A percentile compares a stretch with the other conserved stretches of the same genome.
These are phyloP conservation scores for Coelopa pilipes DNA, from an alignment of 2,888 invertebrate genomes.

Conservation along the genomic window DNA sequence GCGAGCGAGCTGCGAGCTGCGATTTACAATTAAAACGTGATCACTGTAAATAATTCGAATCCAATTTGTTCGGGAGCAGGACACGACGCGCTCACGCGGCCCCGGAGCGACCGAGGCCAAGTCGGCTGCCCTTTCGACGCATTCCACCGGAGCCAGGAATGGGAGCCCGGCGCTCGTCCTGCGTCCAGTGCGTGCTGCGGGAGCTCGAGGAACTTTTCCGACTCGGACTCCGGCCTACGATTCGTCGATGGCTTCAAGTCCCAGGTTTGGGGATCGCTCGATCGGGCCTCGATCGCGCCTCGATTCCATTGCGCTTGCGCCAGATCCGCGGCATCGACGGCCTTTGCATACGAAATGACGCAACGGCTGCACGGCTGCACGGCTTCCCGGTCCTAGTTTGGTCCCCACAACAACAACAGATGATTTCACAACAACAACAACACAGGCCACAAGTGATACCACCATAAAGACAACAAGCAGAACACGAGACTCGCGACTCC, in stretches of 20 bases:
- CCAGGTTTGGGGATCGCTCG: no score
- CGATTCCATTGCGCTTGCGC: neutral
- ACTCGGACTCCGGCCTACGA: no score
- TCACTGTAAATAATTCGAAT: constrained; percentile 52
- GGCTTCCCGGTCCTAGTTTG: neutral
- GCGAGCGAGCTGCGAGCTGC: neutral
- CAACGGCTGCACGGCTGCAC: constrained; percentile 17
- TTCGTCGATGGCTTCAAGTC: no score
- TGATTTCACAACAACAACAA: neutral
- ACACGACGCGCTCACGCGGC: no score
- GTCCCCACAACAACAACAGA: no score
- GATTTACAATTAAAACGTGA: constrained; percentile 63
- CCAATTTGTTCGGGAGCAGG: constrained; percentile 47
- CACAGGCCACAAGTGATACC: neutral
- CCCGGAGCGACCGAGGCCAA: no score
- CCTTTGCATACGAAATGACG: constrained; percentile 12
- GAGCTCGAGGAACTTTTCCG: no score
- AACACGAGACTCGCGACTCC: neutral
- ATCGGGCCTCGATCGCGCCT: no score
- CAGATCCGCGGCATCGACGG: neutral
- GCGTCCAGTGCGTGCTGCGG: no score
- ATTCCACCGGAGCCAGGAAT: no score
- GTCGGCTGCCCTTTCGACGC: no score
- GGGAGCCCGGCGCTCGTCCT: no score
- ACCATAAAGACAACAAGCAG: neutral